Percentiles rank a stretch among this genome's conserved stretches.
These are phyloP conservation scores for Poeciliopsis occidentalis DNA, from an alignment of 2,113 vertebrate species.

Conservation along the genomic window DNA sequence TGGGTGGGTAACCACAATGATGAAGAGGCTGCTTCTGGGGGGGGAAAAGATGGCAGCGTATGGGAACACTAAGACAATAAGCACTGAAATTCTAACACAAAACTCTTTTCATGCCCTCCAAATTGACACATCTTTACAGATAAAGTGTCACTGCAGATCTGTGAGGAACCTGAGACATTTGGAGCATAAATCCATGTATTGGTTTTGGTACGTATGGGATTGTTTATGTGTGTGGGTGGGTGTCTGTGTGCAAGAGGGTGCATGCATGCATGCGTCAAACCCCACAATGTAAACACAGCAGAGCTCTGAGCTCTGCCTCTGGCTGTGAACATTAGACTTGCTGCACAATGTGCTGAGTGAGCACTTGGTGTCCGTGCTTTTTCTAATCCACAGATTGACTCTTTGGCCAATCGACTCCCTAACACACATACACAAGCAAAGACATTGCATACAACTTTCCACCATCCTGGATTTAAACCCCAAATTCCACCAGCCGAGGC, in stretches of 20 bases:
- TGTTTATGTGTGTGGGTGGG: slow-evolving; percentile 35
- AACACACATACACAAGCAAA: slow-evolving; percentile 1
- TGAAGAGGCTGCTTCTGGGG: not conserved
- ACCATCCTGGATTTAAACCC: slow-evolving; percentile 19
- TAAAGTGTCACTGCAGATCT: not conserved
- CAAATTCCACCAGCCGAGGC: slow-evolving; percentile 39
- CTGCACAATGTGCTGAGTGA: slow-evolving; percentile 75
- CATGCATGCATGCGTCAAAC: slow-evolving; percentile 29
- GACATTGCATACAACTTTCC: slow-evolving; percentile 5
- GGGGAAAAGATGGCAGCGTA: not conserved
- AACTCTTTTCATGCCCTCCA: not conserved
- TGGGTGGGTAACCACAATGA: slow-evolving; percentile 11
- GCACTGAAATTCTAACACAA: not conserved
- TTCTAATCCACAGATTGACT: slow-evolving; percentile 75
- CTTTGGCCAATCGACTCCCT: slow-evolving; percentile 54
- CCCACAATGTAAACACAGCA: slow-evolving; percentile 65
- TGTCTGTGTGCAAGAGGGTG: slow-evolving; percentile 19
- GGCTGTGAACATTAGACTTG: slow-evolving; percentile 67
- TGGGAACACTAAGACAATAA: not conserved
- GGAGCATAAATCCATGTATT: slow-evolving; percentile 1
- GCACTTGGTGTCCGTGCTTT: slow-evolving; percentile 70
- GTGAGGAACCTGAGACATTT: slow-evolving; percentile 10
- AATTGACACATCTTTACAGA: not conserved
- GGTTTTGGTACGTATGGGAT: slow-evolving; percentile 11
- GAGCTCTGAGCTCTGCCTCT: slow-evolving; percentile 59